A percentile compares a stretch with the other conserved stretches of the same genome.
These are phyloP conservation scores for Spinus pinus DNA, from an alignment of 2,797 vertebrate genomes.

Conservation along the genomic window DNA sequence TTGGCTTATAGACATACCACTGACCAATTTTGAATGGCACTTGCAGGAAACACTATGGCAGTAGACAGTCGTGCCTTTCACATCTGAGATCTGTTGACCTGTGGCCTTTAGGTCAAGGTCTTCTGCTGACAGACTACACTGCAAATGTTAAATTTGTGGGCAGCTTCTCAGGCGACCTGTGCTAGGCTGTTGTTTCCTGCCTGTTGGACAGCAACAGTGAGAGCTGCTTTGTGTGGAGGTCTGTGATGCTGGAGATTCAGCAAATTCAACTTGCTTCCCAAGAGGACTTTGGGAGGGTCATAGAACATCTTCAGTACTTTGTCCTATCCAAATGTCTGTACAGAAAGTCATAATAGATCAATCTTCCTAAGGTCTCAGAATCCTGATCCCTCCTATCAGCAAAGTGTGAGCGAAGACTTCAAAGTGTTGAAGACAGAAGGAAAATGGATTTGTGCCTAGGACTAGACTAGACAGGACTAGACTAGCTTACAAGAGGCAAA, in stretches of 20 bases:
- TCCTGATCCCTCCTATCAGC: background rate
- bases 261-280: background rate
- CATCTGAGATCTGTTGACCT: background rate
- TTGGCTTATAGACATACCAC: background rate
- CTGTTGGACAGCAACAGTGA: background rate
- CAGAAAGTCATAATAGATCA: background rate
- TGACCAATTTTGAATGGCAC: background rate
- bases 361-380: background rate
- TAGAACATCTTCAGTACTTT: background rate
- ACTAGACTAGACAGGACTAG: background rate
- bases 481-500: background rate
- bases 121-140: background rate
- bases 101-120: background rate
- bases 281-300: background rate
- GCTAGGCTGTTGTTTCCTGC: background rate
- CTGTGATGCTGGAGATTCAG: rapidly evolving
- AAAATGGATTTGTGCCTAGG: background rate
- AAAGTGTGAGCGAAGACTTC: background rate
- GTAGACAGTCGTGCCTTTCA: background rate
- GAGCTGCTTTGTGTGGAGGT: background rate
- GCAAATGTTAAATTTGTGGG: background rate
- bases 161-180: background rate
- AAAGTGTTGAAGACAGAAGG: background rate
- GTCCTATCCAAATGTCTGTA: background rate
- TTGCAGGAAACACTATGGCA: background rate